Evolutionary conservation across 2,888 invertebrate genomes (phyloP).

Genomic region (Yponomeuta evonymella): DNA sequence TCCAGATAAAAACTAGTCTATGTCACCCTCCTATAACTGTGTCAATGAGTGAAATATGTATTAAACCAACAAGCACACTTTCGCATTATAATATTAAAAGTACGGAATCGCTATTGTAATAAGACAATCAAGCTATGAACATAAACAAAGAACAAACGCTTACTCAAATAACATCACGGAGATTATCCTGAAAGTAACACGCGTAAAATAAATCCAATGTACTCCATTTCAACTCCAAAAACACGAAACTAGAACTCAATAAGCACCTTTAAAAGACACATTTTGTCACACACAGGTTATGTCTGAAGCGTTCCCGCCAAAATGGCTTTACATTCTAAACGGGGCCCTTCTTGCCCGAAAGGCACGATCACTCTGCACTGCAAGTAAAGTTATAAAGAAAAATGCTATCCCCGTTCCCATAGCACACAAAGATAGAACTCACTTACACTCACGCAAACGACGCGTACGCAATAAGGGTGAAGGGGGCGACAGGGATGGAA

Average conservation of each 20-base stretch:
- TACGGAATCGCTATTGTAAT: not conserved
- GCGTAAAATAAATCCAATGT: constrained; percentile 25
- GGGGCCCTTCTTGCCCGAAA: constrained; percentile 45
- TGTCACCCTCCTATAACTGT: no score
- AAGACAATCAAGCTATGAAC: not conserved
- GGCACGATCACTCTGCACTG: constrained; percentile 31
- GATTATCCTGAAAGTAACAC: constrained; percentile 42
- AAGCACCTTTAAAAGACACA: constrained; percentile 9
- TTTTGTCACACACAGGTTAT: constrained; percentile 21
- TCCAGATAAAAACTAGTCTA: no score
- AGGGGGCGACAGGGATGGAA: constrained; percentile 50
- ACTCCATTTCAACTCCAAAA: constrained; percentile 45
- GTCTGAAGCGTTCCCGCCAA: constrained; percentile 52
- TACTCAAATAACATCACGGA: constrained; percentile 65
- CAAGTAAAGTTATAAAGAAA: constrained; percentile 19
- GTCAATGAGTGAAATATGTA: no score
- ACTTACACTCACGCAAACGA: constrained; percentile 37
- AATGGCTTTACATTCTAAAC: constrained; percentile 44
- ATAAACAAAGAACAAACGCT: constrained; percentile 30
- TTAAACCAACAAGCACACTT: no score
- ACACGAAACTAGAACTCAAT: constrained; percentile 23
- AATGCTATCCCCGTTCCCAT: constrained; percentile 34
- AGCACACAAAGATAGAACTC: constrained; percentile 31
- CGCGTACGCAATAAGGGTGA: constrained; percentile 63
- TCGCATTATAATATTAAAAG: no score